phyloP scores from a whole-genome alignment of 2,113 vertebrate genomes.

The Epinephelus lanceolatus region DNA sequence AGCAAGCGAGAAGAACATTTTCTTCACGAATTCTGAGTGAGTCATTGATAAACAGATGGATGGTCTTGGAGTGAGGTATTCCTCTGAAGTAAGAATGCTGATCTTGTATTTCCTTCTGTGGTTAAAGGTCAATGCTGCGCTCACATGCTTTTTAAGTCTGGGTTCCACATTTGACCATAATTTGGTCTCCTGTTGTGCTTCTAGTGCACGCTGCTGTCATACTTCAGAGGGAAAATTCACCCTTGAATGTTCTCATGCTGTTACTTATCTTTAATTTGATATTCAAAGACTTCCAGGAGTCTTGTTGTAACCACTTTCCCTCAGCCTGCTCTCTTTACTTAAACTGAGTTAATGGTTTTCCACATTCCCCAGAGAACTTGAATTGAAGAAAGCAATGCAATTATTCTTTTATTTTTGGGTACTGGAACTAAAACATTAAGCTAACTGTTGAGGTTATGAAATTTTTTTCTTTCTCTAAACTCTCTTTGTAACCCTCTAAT shows the following conservation, averaged over 20 bases:
- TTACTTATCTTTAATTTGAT: not conserved
- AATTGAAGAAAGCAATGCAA: not conserved
- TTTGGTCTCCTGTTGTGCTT: not conserved
- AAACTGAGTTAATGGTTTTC: not conserved
- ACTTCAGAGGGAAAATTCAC: not conserved
- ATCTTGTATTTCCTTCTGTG: not conserved
- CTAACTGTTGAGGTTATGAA: not conserved
- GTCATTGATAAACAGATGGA: too few species aligned
- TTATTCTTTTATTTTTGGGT: not conserved
- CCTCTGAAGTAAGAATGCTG: not conserved
- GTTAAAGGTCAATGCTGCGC: not conserved
- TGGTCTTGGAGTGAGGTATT: too few species aligned
- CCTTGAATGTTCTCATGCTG: not conserved
- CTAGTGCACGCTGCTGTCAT: not conserved
- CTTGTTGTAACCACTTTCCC: not conserved
- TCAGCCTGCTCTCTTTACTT: not conserved
- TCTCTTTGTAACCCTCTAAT: not conserved
- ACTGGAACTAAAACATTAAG: not conserved
- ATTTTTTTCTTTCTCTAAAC: not conserved
- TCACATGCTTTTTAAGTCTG: not conserved
- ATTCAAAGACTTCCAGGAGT: not conserved
- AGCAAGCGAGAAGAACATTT: too few species aligned
- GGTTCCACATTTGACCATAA: not conserved
- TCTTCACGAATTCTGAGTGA: too few species aligned
- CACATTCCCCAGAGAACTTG: not conserved